Evolutionary conservation across 2,888 invertebrate species (phyloP), one percentile per base, ranked within the genome.

Genomic region (Hypomecis atomaria): DNA sequence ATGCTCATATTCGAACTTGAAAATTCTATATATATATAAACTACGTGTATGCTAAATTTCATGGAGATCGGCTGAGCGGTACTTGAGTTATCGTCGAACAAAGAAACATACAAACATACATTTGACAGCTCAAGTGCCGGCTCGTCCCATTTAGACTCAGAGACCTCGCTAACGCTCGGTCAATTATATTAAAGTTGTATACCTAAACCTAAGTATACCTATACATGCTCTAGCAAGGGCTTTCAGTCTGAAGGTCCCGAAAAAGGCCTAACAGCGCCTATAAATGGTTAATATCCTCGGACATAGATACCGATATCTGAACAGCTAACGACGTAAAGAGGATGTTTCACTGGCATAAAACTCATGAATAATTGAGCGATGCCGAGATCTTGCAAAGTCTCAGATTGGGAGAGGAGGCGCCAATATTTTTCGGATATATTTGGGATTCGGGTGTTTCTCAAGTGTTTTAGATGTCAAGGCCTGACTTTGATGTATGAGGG

Each of bases 301-400:
- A n/a, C 47, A 33, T 33, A 6, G 38, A 23, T 38, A 47, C 55
- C 33, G 42, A 58, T 49, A 42, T 42, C 10, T 11, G 45, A 23
- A 50, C 37, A 50, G 34, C 52, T 69, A 74, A 70, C 67, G 70
- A 74, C 71, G 73, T 72, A 75, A 72, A 73, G 76, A 78, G 69
- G 72, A 47, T 72, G 73, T 70, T 74, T 68, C 55, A 59, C 68
- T 52, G 71, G 57, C 59, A 69, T 71, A 70, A 75, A 65, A 57
- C 67, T 74, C 73, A 78, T 78, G 78, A 78, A 78, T 78, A 76
- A 78, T 78, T 78, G 76, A 78, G 74, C 42, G 73, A 70, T 65
- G 70, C 66, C 61, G 67, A 68, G 67, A 62, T 62, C 59, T 38
- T 8, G 62, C 75, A 71, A 73, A 78, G 73, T 76, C 77, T 71